These are phyloP conservation scores for Gymnocypris eckloni DNA, from an alignment of 2,797 vertebrate genomes.

Conservation along the genomic window DNA sequence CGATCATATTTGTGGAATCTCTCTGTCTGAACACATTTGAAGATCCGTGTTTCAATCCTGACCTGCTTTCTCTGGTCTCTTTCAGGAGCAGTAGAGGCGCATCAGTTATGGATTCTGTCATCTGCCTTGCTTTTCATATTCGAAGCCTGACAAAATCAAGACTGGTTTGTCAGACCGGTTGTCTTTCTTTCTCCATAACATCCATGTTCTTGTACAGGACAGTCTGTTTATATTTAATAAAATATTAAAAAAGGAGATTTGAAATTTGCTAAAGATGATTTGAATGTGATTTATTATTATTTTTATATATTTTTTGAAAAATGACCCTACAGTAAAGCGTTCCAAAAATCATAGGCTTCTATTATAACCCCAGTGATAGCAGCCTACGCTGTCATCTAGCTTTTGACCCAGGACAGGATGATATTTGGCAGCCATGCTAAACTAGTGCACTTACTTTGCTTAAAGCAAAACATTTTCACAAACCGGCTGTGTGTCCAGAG, in stretches of 20 bases:
- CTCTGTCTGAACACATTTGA: not conserved
- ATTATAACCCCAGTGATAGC: slow-evolving; percentile 14
- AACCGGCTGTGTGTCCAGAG: slow-evolving; percentile 1
- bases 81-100: slow-evolving; percentile 74
- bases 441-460: slow-evolving; percentile 15
- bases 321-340: not conserved
- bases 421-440: slow-evolving; percentile 3
- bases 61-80: slow-evolving; percentile 49
- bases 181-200: slow-evolving; percentile 53
- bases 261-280: not conserved
- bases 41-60: not conserved
- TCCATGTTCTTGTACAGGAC: slow-evolving; percentile 68
- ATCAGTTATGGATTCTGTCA: slow-evolving; percentile 57
- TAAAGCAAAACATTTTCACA: slow-evolving; percentile 9
- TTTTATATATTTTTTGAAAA: not conserved
- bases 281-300: not conserved
- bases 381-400: slow-evolving; percentile 20
- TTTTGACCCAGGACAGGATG: slow-evolving; percentile 9
- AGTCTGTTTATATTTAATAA: slow-evolving; percentile 77
- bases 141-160: slow-evolving; percentile 53
- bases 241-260: slow-evolving; percentile 61
- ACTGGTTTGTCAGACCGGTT: slow-evolving; percentile 56
- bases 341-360: slow-evolving; percentile 8
- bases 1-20: not conserved
- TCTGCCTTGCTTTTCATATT: slow-evolving; percentile 53